Conservation (phyloP, 2,113 vertebrate genomes). For the Pantherophis guttatus region DNA sequence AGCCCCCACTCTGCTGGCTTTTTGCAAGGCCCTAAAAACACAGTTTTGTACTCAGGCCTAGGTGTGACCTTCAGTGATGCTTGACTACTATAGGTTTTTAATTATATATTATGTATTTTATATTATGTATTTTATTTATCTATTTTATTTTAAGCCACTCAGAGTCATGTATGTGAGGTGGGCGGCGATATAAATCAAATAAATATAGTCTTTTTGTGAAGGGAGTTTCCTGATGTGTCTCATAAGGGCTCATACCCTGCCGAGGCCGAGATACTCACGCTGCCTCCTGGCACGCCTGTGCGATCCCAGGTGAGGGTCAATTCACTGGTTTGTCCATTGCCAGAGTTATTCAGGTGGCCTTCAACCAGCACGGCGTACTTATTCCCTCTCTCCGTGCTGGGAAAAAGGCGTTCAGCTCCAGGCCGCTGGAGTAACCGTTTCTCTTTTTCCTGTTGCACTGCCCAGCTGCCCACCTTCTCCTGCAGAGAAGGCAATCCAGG, state of each 20-base stretch:
- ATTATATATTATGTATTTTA: neutral
- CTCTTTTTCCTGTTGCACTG: conserved; percentile 85
- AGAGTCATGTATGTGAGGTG: neutral
- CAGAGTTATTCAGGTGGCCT: conserved; percentile 86
- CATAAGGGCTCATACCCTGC: neutral
- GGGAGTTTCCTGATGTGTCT: neutral
- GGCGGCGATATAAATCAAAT: neutral
- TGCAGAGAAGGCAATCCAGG: conserved; percentile 23
- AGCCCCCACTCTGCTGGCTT: no score
- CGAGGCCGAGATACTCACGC: conserved; percentile 70
- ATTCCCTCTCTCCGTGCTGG: conserved; percentile 80
- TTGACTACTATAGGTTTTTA: neutral
- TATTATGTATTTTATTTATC: neutral
- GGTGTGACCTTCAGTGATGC: neutral
- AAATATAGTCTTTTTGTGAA: neutral
- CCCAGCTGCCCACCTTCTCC: conserved; percentile 87
- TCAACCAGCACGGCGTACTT: conserved; percentile 85
- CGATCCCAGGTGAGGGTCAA: conserved; percentile 89
- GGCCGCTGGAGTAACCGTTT: conserved; percentile 75
- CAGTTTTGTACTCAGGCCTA: neutral
- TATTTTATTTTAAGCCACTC: neutral
- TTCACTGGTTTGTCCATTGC: conserved; percentile 85
- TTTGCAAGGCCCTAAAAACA: no score
- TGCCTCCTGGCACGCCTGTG: conserved; percentile 80
- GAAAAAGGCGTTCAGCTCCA: conserved; percentile 78